phyloP scores from a whole-genome alignment of 1,140 invertebrate genomes.

The Plodia interpunctella region DNA sequence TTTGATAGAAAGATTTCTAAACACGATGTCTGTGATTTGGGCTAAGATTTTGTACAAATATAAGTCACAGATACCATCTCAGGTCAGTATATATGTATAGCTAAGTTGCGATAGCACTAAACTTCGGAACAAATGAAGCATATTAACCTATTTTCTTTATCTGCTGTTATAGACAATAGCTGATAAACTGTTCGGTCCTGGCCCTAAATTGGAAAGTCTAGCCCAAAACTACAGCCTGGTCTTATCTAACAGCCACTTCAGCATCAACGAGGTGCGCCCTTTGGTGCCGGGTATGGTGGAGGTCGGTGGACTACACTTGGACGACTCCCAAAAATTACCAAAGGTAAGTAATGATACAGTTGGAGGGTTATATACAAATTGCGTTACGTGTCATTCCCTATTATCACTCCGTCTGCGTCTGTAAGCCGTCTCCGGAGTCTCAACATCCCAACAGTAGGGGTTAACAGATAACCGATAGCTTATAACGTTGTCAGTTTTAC shows the following conservation, averaged over 20 bases:
- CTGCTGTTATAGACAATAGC: slow-evolving; percentile 47
- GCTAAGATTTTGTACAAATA: slow-evolving; percentile 56
- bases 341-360: slow-evolving; percentile 35
- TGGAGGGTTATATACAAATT: too few relatives aligned
- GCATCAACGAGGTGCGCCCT: slow-evolving; percentile 79
- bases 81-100: slow-evolving; percentile 39
- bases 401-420: too few relatives aligned
- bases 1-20: slow-evolving; percentile 79
- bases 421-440: too few relatives aligned
- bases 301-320: slow-evolving; percentile 78
- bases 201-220: slow-evolving; percentile 74
- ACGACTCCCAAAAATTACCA: slow-evolving; percentile 53
- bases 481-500: neutral
- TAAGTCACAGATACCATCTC: slow-evolving; percentile 62
- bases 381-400: too few relatives aligned
- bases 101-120: neutral
- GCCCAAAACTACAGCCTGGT: slow-evolving; percentile 79
- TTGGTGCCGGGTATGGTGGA: slow-evolving; percentile 78
- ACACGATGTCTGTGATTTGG: slow-evolving; percentile 66
- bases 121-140: neutral
- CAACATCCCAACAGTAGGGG: too few relatives aligned
- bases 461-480: slow-evolving; percentile 4
- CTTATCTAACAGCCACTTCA: slow-evolving; percentile 80
- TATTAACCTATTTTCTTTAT: slow-evolving; percentile 8
- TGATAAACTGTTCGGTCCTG: slow-evolving; percentile 65